Evolutionary conservation across 2,888 invertebrate species (phyloP).

Genomic region (Xestobium rufovillosum): DNA sequence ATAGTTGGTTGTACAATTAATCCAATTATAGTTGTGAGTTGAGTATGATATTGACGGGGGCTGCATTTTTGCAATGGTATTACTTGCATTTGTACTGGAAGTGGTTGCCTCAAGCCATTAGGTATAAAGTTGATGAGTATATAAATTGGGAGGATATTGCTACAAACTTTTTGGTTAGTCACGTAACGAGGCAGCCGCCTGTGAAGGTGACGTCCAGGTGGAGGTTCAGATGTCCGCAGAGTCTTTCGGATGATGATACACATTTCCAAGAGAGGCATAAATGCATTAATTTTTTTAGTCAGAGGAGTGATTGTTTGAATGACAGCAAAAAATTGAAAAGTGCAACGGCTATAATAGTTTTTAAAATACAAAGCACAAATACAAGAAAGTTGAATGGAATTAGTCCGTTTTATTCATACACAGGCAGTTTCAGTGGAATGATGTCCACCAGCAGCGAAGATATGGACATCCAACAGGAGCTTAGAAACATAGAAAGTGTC

Average conservation of each 20-base stretch:
- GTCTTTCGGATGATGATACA: slow-evolving; percentile 90
- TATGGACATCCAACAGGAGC: slow-evolving; percentile 62
- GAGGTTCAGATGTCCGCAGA: slow-evolving; percentile 91
- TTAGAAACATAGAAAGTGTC: slow-evolving; percentile 87
- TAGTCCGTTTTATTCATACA: slow-evolving; percentile 3
- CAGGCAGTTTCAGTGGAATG: neutral
- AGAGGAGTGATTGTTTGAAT: slow-evolving; percentile 59
- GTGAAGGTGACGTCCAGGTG: slow-evolving; percentile 97
- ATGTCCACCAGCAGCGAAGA: slow-evolving; percentile 63
- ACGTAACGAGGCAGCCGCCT: slow-evolving; percentile 93
- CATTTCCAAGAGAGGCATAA: slow-evolving; percentile 97
- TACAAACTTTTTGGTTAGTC: slow-evolving; percentile 98
- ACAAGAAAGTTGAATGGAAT: slow-evolving; percentile 1
- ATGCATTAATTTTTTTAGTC: slow-evolving; percentile 92
- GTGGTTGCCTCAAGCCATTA: slow-evolving; percentile 84
- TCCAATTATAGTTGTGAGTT: slow-evolving; percentile 98
- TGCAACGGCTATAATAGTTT: too few species aligned
- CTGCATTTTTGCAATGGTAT: slow-evolving; percentile 47
- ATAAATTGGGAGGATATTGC: slow-evolving; percentile 99
- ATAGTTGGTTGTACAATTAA: slow-evolving; percentile 95
- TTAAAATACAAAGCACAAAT: too few species aligned
- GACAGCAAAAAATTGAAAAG: too few species aligned
- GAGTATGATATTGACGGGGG: slow-evolving; percentile 94
- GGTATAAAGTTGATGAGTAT: slow-evolving; percentile 95
- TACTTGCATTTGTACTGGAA: slow-evolving; percentile 93